Base-by-base conservation (phyloP, 2,888 invertebrate genomes). In the Lysandra bellargus region DNA sequence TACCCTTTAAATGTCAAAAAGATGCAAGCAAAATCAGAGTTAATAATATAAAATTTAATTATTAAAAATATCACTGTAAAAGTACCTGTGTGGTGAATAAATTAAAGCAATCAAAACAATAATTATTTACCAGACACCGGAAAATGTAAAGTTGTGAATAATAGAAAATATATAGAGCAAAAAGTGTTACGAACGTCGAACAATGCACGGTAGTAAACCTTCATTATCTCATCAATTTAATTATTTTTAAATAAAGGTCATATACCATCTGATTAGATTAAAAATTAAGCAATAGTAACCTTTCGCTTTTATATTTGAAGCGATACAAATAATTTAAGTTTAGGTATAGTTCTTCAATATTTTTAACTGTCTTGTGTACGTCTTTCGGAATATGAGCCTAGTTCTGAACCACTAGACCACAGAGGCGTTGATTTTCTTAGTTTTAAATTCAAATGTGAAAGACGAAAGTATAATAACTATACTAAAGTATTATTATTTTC, bases 111-210 rank as follows among this genome's bases (percentile, higher is more conserved):
- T 69, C 33, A 69, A 69, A 17, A 69, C 6, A 33, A 69, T 33
- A 37, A 33, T 37, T 69, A 17, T 69, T 69, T 33, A 69, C 33
- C 33, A 37, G 33, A 4, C 12, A 69, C 69, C 33, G 69, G 69
- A 69, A 33, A 69, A 14, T 69, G 33, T 57, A 14, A 57, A 57
- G 53, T 69, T 69, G 69, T 69, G 17, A 69, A 69, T 33, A 69
- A 33, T 69, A 69, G 33, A 33, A 69, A 69, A 69, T 69, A 69
- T 69, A 69, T 69, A 69, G 69, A 69, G 69, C 69, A 33, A 69
- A 33, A 33, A 69, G 33, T 69, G 30, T 69, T 30, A 33, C 33
- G 33, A 64, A 30, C n/a, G 60, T 7, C 60, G 17, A 4, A 64
- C 64, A 64, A 64, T 64, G 64, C 30, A 37, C 69, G 69, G 14